Conservation (phyloP, 1,140 invertebrate genomes). For the Mercenaria mercenaria region DNA sequence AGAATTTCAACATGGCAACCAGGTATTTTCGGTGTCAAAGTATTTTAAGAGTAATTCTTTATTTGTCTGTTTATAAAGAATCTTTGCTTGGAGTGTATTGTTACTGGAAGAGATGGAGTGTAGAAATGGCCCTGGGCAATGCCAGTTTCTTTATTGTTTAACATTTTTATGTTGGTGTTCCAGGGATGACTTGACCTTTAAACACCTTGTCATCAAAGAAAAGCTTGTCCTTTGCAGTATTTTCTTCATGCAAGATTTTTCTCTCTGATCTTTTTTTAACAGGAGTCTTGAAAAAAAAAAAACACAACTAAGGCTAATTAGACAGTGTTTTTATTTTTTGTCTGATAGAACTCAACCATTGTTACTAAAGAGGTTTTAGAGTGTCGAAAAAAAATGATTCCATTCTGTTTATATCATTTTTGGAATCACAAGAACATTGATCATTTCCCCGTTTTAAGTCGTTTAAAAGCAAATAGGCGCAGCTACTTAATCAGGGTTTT, state of each 20-base stretch:
- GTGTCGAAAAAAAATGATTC: no score
- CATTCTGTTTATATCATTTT: no score
- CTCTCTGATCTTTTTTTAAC: conserved; percentile 6
- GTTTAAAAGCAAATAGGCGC: background rate
- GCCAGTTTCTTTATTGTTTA: conserved; percentile 14
- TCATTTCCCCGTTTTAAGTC: no score
- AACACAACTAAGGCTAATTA: no score
- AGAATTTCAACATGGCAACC: conserved; percentile 17
- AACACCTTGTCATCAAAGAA: background rate
- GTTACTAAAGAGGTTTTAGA: no score
- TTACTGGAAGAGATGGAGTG: background rate
- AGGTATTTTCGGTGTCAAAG: conserved; percentile 34
- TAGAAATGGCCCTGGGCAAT: conserved; percentile 15
- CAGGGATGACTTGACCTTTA: conserved; percentile 12
- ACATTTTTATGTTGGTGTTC: conserved; percentile 44
- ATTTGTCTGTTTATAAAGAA: background rate
- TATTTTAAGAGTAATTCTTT: background rate
- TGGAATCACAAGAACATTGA: no score
- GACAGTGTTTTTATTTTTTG: no score
- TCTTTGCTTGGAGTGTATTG: background rate
- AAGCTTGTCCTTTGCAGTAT: background rate
- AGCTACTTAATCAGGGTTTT: background rate
- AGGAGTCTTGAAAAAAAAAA: no score
- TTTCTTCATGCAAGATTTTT: conserved; percentile 19
- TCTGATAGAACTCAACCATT: no score